Conservation (phyloP, 30 jellyfish, hydroid and myxozoan species). For the Cassiopea xamachana region DNA sequence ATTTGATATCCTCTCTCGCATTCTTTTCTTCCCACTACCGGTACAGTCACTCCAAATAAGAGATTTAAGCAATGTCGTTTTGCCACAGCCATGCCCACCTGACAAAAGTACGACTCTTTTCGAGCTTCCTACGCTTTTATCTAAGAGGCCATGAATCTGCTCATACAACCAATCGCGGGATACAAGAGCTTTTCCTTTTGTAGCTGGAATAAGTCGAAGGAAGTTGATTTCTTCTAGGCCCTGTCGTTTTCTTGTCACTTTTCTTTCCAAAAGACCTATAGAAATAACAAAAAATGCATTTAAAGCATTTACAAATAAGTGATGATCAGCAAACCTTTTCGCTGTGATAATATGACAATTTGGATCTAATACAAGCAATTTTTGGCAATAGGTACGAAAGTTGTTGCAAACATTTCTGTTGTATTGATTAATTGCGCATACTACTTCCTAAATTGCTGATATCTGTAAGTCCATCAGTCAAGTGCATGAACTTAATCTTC, state of each 20-base stretch:
- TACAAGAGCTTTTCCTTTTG: conserved; percentile 58
- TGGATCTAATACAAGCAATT: too few species aligned
- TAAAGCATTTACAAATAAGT: not conserved
- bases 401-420: too few species aligned
- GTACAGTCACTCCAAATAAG: conserved; percentile 61
- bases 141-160: not conserved
- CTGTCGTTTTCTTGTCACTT: conserved; percentile 53
- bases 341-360: too few species aligned
- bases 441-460: too few species aligned
- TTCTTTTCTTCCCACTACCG: conserved; percentile 22
- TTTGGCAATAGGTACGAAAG: too few species aligned
- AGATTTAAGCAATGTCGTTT: conserved; percentile 52
- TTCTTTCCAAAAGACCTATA: conserved; percentile 53
- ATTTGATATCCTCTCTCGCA: conserved; percentile 44
- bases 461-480: too few species aligned
- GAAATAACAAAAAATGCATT: not conserved
- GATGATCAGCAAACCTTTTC: not conserved
- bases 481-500: too few species aligned
- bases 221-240: conserved; percentile 63
- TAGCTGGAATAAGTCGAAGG: conserved; percentile 51
- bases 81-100: conserved; percentile 71
- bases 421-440: too few species aligned
- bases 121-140: not conserved
- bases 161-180: conserved; percentile 75
- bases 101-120: conserved; percentile 21